A percentile compares a stretch with the other conserved stretches of the same genome.
Conservation (phyloP, 1,140 invertebrate species). For the Pentalonia nigronervosa region DNA sequence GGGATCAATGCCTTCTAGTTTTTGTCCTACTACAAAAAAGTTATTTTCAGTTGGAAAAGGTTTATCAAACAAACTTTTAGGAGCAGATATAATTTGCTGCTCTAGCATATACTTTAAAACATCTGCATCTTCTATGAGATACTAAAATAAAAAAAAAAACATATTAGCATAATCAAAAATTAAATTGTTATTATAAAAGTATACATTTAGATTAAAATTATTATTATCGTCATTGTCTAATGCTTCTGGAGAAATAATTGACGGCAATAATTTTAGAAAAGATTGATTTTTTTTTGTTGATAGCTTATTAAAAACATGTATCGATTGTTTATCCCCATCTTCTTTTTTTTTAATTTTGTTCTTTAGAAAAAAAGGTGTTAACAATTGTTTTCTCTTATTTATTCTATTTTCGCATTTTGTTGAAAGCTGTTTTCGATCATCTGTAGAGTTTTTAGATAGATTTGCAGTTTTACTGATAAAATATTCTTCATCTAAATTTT, state of each 20-base stretch:
- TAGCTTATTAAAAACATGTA: background rate
- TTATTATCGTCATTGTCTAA: background rate
- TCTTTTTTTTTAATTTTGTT: background rate
- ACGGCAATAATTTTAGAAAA: background rate
- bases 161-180: background rate
- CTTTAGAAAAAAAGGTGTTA: background rate
- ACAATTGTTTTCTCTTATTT: constrained; percentile 43
- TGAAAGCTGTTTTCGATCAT: constrained; percentile 3
- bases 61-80: constrained; percentile 31
- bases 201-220: constrained; percentile 34
- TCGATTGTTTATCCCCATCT: background rate
- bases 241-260: background rate
- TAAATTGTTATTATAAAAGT: background rate
- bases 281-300: background rate
- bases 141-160: constrained; percentile 21
- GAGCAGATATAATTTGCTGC: constrained; percentile 27
- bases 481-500: background rate
- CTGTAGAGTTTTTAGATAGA: background rate
- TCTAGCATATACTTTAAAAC: background rate
- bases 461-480: background rate
- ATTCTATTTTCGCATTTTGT: constrained; percentile 37
- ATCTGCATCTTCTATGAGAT: background rate
- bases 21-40: constrained; percentile 85
- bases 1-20: constrained; percentile 92
- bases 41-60: constrained; percentile 64